Conservation (phyloP, 2,113 vertebrate genomes). For the Lates calcarifer region DNA sequence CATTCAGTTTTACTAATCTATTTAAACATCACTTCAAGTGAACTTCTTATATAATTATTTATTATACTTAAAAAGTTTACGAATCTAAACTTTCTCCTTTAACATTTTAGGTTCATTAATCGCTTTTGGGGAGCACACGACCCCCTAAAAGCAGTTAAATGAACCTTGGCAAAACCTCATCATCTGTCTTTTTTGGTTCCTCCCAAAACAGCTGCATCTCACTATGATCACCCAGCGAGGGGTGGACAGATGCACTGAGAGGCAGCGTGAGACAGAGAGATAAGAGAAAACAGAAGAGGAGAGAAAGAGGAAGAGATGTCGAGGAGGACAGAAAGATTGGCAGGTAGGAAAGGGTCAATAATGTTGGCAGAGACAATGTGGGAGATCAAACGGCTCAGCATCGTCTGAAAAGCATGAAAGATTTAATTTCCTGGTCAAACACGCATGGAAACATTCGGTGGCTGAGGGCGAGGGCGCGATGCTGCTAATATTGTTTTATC, state of each 20-base stretch:
- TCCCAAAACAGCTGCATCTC: slow-evolving; percentile 67
- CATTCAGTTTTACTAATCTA: too few relatives aligned
- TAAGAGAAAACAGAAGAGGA: not conserved
- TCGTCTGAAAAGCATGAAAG: slow-evolving; percentile 48
- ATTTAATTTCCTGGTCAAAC: slow-evolving; percentile 78
- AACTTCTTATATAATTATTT: too few relatives aligned
- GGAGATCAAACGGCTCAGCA: slow-evolving; percentile 44
- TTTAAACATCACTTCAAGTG: too few relatives aligned
- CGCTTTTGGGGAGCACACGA: slow-evolving; percentile 23
- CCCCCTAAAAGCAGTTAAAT: slow-evolving; percentile 72
- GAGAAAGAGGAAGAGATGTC: not conserved
- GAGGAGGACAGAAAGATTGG: slow-evolving; percentile 13
- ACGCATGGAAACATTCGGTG: slow-evolving; percentile 40
- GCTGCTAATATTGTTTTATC: slow-evolving; percentile 65
- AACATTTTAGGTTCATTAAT: slow-evolving; percentile 53
- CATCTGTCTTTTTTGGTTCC: slow-evolving; percentile 47
- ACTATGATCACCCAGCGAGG: slow-evolving; percentile 44
- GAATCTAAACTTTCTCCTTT: slow-evolving; percentile 9
- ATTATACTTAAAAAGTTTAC: slow-evolving; percentile 25
- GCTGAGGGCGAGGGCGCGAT: slow-evolving; percentile 1
- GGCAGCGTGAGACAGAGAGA: not conserved
- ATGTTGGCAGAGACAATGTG: slow-evolving; percentile 26
- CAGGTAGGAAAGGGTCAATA: slow-evolving; percentile 48
- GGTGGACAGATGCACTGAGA: slow-evolving; percentile 30
- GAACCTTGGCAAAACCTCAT: slow-evolving; percentile 64